Percentiles rank a stretch among this genome's conserved stretches.
These are phyloP conservation scores for Acanthornis magna DNA, from an alignment of 2,797 vertebrate species.

Conservation along the genomic window DNA sequence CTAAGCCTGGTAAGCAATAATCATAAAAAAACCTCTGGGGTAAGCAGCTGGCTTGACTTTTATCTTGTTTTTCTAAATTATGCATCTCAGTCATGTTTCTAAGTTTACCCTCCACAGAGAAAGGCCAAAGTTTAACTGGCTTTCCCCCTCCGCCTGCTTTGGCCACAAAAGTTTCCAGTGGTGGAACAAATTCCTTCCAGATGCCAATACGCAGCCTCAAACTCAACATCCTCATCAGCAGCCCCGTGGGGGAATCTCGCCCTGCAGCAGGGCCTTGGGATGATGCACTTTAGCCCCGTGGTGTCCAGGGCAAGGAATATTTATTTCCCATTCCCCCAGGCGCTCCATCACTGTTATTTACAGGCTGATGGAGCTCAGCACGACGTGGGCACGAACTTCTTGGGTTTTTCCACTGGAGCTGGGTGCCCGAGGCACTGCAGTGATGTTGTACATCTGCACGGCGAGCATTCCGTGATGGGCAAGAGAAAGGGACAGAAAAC, in stretches of 20 bases:
- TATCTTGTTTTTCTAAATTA: conserved; percentile 40
- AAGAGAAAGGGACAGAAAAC: not conserved
- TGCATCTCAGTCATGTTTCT: not conserved
- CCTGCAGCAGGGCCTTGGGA: accelerated
- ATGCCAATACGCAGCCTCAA: not conserved
- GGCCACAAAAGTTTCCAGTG: conserved; percentile 30
- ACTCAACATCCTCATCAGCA: not conserved
- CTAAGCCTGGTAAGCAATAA: not conserved
- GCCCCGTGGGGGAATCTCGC: accelerated
- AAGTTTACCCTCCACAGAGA: not conserved
- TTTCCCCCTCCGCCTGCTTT: not conserved
- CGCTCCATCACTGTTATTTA: not conserved
- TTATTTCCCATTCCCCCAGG: not conserved
- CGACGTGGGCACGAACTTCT: not conserved
- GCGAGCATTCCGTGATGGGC: not conserved
- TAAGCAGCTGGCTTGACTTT: conserved; percentile 28
- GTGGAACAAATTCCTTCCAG: conserved; percentile 14
- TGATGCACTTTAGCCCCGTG: not conserved
- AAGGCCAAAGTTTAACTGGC: not conserved
- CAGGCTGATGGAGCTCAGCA: not conserved
- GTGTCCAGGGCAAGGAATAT: not conserved
- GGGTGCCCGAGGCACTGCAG: not conserved
- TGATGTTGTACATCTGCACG: not conserved
- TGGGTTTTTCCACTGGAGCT: conserved; percentile 1
- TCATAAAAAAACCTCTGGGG: not conserved